Base-by-base conservation (phyloP, 1,140 invertebrate species). In the Lordiphosa clarofinis region DNA sequence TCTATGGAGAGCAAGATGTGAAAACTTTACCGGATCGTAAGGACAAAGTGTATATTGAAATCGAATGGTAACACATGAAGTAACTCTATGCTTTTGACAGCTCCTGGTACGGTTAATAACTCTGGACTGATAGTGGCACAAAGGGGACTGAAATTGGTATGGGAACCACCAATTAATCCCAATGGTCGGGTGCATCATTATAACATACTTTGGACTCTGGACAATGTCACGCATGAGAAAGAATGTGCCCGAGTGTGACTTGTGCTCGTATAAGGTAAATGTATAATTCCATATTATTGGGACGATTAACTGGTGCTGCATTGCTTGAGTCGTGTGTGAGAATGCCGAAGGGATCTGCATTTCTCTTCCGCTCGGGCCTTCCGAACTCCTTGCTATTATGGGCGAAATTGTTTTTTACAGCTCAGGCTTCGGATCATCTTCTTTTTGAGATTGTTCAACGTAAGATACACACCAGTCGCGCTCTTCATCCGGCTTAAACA, bases 171-270 rank as follows among this genome's bases (percentile, higher is more conserved):
- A 0, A n/a, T 63, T 9, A 71, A 82, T 40, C 71, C 86, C 10
- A 89, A 88, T 66, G 87, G 87, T 4, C 56, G 74, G 9, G 72
- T 89, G 1, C 66, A 86, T 53, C 73, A 88, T 37, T 89, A 89
- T n/a, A 81, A 78, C 31, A 86, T 89, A 5, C 37, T 72, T 7
- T 89, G 86, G 86, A 87, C 82, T 1, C 31, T 89, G 56, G 79
- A 73, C 19, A 89, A 88, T 73, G 73, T 78, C 8, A 89, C 87
- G 0, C 70, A 87, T 9, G 79, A 88, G 56, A 65, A 71, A 3
- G n/a, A 87, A 82, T 52, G 79, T 89, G 3, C 42, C 66, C 3
- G 71, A 81, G 12, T 87, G 87, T 42, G 56, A 44, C 4, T 2
- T 1, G 2, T 88, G 86, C 46, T 71, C 44, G 3, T 88, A 67